Conservation (phyloP, 1,140 invertebrate species). For the Zeugodacus cucurbitae region DNA sequence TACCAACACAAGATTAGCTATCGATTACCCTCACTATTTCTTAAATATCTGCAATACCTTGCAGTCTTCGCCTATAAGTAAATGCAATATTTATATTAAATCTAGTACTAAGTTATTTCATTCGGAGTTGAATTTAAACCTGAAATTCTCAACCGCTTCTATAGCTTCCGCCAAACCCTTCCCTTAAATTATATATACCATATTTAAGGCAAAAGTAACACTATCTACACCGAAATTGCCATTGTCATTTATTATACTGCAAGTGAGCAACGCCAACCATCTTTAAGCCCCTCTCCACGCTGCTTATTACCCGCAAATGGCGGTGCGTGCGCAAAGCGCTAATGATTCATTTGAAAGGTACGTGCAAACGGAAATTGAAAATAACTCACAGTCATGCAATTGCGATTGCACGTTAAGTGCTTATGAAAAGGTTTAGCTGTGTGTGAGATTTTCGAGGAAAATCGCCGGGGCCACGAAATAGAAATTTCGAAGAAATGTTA, state of each 20-base stretch:
- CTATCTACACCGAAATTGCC: not conserved
- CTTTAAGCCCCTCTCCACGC: not conserved
- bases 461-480: not conserved
- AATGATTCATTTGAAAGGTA: not conserved
- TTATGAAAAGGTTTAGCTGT: not conserved
- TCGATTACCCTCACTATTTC: no score
- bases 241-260: not conserved
- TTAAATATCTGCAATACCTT: no score
- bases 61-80: no score
- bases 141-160: not conserved
- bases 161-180: not conserved
- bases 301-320: not conserved
- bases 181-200: not conserved
- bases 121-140: no score
- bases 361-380: slow-evolving; percentile 26
- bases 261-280: not conserved
- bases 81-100: no score
- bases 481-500: not conserved
- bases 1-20: no score
- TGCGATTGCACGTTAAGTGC: not conserved
- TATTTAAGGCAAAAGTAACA: not conserved
- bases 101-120: no score
- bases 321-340: not conserved
- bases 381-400: slow-evolving; percentile 11
- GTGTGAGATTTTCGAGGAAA: not conserved